A percentile compares a stretch with the other conserved stretches of the same genome.
These are phyloP conservation scores for Atherinosoma microstoma DNA, from an alignment of 2,797 vertebrate species.

Conservation along the genomic window DNA sequence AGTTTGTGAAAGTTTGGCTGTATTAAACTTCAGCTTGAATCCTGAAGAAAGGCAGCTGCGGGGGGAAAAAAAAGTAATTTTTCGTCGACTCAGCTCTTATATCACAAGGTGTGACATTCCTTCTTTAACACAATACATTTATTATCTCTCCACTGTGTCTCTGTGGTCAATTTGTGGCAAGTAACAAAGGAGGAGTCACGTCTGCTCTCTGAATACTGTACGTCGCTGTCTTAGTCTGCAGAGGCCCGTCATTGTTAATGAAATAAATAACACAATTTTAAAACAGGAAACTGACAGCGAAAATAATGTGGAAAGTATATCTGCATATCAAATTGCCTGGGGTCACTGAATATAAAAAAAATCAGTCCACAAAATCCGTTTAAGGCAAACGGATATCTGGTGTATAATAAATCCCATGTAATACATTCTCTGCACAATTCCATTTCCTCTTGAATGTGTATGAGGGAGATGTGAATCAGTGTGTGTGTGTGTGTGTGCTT, in stretches of 20 bases:
- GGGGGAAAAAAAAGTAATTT: conserved; percentile 16
- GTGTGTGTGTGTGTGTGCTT: conserved; percentile 25
- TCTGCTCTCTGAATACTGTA: conserved; percentile 63
- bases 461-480: conserved; percentile 31
- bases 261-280: conserved; percentile 82
- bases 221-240: conserved; percentile 62
- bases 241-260: conserved; percentile 73
- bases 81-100: conserved; percentile 38
- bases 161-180: conserved; percentile 54
- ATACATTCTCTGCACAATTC: conserved; percentile 78
- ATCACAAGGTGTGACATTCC: conserved; percentile 45
- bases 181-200: conserved; percentile 53
- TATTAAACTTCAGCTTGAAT: conserved; percentile 31
- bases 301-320: conserved; percentile 68
- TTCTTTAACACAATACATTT: conserved; percentile 51
- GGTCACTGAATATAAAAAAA: conserved; percentile 68
- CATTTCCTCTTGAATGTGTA: conserved; percentile 64
- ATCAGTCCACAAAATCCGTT: conserved; percentile 80
- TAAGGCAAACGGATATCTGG: conserved; percentile 76
- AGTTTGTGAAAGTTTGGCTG: conserved; percentile 31
- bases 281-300: conserved; percentile 59
- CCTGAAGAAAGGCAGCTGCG: conserved; percentile 28
- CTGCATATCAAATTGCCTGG: conserved; percentile 72
- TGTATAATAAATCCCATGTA: conserved; percentile 69
- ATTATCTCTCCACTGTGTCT: conserved; percentile 41